Evolutionary conservation across 2,888 invertebrate species (phyloP), one percentile per base, ranked within the genome.

Genomic region (Branchipolynoe longqiensis): DNA sequence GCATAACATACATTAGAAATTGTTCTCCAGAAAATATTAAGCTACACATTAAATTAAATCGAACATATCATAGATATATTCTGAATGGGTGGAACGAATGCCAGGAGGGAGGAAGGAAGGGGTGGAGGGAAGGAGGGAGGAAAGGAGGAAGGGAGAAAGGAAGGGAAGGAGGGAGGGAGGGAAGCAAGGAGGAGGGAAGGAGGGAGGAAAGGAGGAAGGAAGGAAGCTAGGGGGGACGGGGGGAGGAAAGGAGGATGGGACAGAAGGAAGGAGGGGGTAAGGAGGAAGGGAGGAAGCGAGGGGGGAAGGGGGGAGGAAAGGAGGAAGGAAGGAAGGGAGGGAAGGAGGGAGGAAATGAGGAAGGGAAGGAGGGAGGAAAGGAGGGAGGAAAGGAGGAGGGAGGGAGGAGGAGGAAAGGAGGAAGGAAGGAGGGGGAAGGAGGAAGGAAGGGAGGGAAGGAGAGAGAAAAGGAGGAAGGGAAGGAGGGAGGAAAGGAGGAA

Each of bases 321-420:
- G 28, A 25, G 62, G 8, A n/a, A 25, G 28, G 28, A 8, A 28
- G n/a, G n/a, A 28, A 8, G 8, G n/a, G n/a, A 6, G 8, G 62
- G 62, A 28, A 62, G 62, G 62, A 18, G 28, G 28, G n/a, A 14
- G 62, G 62, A 62, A 14, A 28, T 62, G 62, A 62, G 62, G n/a
- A 8, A 62, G 8, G 62, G 28, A 25, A 25, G 8, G n/a, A 62
- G n/a, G 62, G 28, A 25, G 62, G 8, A 62, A 62, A 62, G 28
- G 62, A 25, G 62, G 8, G 62, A n/a, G 62, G 62, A 14, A 28
- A 28, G 62, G 8, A 28, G 8, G n/a, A 62, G n/a, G 62, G 62
- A n/a, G 62, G 6, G 28, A 25, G 62, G 62, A 14, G 62, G 8
- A 28, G 28, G 62, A 25, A 25, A 8, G 62, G 62, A 25, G 62